Conservation (phyloP, 2,888 invertebrate species). For the Pyrrhosoma nymphula region DNA sequence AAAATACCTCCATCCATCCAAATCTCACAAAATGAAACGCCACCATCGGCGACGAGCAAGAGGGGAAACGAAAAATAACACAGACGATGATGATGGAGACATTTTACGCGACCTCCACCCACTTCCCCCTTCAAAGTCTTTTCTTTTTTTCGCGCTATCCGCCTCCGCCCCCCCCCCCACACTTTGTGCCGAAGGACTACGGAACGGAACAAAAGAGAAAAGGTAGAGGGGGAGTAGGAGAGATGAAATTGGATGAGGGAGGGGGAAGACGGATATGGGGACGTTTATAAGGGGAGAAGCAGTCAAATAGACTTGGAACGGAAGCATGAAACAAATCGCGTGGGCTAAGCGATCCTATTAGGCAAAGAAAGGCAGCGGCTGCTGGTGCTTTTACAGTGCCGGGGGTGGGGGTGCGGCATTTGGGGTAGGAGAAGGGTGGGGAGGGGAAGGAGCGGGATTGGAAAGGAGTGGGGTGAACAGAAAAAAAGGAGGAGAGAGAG, state of each 20-base stretch:
- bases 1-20: background rate
- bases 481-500: background rate
- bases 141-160: background rate
- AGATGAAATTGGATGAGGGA: background rate
- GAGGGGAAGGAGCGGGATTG: background rate
- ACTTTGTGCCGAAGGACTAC: background rate
- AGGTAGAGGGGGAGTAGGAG: background rate
- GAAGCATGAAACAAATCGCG: slow-evolving; percentile 40
- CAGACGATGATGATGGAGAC: background rate
- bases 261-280: background rate
- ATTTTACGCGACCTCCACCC: background rate
- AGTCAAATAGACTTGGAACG: slow-evolving; percentile 12
- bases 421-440: no score
- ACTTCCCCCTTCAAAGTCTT: background rate
- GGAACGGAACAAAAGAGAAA: background rate
- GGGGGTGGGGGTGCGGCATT: background rate
- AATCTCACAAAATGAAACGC: background rate
- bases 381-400: background rate
- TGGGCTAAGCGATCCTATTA: slow-evolving; percentile 25
- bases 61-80: background rate
- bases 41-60: background rate
- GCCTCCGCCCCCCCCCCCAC: background rate
- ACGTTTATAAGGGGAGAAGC: slow-evolving; percentile 21
- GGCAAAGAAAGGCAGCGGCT: background rate
- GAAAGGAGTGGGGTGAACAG: background rate